Conservation (phyloP, 2,888 invertebrate species). For the Terebella lapidaria region DNA sequence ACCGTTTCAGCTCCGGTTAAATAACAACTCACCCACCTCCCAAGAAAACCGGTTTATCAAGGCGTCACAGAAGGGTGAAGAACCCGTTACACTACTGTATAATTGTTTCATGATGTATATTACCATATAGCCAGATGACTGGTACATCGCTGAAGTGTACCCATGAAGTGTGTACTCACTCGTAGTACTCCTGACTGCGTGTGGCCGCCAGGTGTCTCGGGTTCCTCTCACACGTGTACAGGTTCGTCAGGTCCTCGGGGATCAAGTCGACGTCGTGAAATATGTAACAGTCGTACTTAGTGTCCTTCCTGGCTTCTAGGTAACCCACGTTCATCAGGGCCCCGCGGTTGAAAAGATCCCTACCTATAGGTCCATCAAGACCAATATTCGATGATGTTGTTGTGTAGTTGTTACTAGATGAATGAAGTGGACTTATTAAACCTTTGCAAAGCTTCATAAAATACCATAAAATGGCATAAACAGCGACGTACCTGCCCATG, state of each 20-base stretch:
- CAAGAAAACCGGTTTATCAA: too few relatives aligned
- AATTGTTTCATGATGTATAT: too few relatives aligned
- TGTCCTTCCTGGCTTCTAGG: constrained; percentile 4
- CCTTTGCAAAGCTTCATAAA: too few relatives aligned
- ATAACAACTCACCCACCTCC: too few relatives aligned
- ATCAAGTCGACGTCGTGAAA: constrained; percentile 21
- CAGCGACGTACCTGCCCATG: too few relatives aligned
- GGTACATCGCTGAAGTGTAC: neutral
- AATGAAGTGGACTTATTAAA: too few relatives aligned
- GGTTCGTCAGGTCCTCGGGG: constrained; percentile 11
- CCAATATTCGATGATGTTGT: neutral
- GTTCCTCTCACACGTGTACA: constrained; percentile 14
- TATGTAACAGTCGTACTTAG: constrained; percentile 15
- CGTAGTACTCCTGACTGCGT: neutral
- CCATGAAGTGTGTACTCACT: neutral
- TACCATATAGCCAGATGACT: too few relatives aligned
- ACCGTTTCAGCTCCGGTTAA: too few relatives aligned
- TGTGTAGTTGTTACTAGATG: neutral
- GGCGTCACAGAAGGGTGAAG: too few relatives aligned
- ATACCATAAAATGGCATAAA: too few relatives aligned
- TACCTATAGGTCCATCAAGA: too few relatives aligned
- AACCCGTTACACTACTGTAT: too few relatives aligned
- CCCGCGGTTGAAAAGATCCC: constrained; percentile 17
- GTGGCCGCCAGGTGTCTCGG: constrained; percentile 11
- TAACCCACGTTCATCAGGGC: constrained; percentile 18